Evolutionary conservation across 1,140 invertebrate species (phyloP).

Genomic region (Centruroides vittatus): DNA sequence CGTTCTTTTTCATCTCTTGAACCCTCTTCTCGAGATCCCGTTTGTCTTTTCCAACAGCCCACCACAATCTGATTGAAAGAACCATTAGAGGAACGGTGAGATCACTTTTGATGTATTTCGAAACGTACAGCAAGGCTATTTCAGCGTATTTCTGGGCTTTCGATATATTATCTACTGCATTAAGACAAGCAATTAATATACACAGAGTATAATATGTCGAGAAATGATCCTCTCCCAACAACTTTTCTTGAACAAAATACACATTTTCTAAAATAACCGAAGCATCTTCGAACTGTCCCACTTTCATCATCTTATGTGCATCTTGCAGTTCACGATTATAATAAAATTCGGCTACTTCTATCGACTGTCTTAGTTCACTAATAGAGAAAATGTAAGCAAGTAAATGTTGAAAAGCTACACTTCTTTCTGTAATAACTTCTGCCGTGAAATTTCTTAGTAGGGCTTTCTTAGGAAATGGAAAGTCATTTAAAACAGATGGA

Average conservation of each 20-base stretch:
- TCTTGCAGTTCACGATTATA: conserved; percentile 46
- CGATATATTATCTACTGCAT: conserved; percentile 35
- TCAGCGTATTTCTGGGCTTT: conserved; percentile 50
- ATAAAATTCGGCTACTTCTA: conserved; percentile 47
- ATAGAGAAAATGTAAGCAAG: conserved; percentile 43
- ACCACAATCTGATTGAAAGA: conserved; percentile 48
- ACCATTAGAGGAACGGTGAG: conserved; percentile 54
- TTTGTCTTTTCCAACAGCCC: conserved; percentile 42
- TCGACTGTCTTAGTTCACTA: conserved; percentile 41
- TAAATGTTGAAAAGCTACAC: conserved; percentile 51
- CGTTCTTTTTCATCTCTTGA: conserved; percentile 29
- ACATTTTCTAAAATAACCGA: conserved; percentile 48
- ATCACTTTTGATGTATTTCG: conserved; percentile 46
- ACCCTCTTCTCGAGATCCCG: conserved; percentile 40
- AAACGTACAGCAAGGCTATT: conserved; percentile 47
- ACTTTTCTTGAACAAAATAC: conserved; percentile 55
- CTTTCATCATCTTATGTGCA: conserved; percentile 42
- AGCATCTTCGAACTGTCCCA: conserved; percentile 45
- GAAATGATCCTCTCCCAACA: conserved; percentile 52
- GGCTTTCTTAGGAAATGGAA: conserved; percentile 55
- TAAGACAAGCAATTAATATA: conserved; percentile 46
- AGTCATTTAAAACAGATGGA: conserved; percentile 40
- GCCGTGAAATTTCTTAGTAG: conserved; percentile 58
- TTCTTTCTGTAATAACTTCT: conserved; percentile 46
- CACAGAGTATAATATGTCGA: conserved; percentile 49